A percentile compares a stretch with the other conserved stretches of the same genome.
phyloP scores from a whole-genome alignment of 1,140 invertebrate genomes.

The Bombus impatiens region DNA sequence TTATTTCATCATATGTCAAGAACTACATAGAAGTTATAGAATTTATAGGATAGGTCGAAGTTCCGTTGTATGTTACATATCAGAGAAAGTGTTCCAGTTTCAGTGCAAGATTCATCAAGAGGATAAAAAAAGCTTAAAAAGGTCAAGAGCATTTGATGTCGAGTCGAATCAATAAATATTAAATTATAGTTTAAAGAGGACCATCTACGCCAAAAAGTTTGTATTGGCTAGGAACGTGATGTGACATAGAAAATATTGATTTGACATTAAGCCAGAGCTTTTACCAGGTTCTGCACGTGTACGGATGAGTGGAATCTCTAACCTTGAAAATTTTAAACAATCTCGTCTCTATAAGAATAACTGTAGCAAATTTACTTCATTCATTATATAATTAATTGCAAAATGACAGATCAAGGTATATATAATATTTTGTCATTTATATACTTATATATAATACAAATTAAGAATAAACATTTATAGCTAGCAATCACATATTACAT shows the following conservation, averaged over 20 bases:
- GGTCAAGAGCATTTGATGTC: conserved; percentile 22
- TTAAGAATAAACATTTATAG: background rate
- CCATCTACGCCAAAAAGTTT: background rate
- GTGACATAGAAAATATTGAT: conserved; percentile 16
- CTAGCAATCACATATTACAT: background rate
- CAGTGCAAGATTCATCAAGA: background rate
- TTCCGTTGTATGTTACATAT: background rate
- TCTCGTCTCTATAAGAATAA: background rate
- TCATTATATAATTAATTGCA: background rate
- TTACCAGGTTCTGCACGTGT: conserved; percentile 22
- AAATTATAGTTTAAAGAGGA: conserved; percentile 19
- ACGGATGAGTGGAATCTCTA: conserved; percentile 23
- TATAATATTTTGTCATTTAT: background rate
- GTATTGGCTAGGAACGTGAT: conserved; percentile 1
- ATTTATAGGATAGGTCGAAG: background rate
- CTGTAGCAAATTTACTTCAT: too few species aligned
- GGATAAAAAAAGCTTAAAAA: conserved; percentile 22
- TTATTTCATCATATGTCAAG: background rate
- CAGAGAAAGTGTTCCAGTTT: conserved; percentile 4
- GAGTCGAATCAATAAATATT: conserved; percentile 44
- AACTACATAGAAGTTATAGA: background rate
- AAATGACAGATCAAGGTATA: conserved; percentile 53
- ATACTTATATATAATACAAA: background rate
- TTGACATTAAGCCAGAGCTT: conserved; percentile 23
- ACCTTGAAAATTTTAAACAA: conserved; percentile 34